A percentile compares a stretch with the other conserved stretches of the same genome.
phyloP scores from a whole-genome alignment of 2,888 invertebrate species.

The Mythimna vitellina region DNA sequence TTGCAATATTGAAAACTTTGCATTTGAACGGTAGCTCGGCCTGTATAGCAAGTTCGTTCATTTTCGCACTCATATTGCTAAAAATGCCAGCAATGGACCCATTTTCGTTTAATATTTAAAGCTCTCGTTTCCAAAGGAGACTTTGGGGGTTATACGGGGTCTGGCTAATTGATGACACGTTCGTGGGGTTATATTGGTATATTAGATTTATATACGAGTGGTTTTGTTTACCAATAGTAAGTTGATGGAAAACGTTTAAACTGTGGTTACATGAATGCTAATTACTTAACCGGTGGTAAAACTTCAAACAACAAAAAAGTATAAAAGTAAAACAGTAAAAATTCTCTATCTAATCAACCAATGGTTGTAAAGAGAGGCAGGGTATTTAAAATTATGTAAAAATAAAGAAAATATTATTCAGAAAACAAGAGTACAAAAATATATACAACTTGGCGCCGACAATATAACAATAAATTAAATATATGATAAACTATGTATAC shows the following conservation, averaged over 20 bases:
- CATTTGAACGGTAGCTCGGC: slow-evolving; percentile 53
- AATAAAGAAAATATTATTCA: no score
- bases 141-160: background rate
- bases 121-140: slow-evolving; percentile 1
- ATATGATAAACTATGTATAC: no score
- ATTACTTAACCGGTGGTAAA: background rate
- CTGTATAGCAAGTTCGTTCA: slow-evolving; percentile 46
- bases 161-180: slow-evolving; percentile 13
- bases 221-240: background rate
- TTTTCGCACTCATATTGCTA: slow-evolving; percentile 33
- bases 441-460: no score
- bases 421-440: no score
- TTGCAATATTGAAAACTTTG: slow-evolving; percentile 69
- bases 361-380: no score
- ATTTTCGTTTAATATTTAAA: slow-evolving; percentile 35
- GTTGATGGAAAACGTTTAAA: background rate
- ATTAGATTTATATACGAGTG: background rate
- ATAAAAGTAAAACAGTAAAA: no score
- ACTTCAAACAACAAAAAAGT: no score
- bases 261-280: background rate
- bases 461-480: no score
- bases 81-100: slow-evolving; percentile 27
- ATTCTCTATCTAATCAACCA: no score
- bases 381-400: no score
- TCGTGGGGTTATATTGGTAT: background rate